Evolutionary conservation across 2,113 vertebrate genomes (phyloP), one percentile per base, ranked within the genome.

Genomic region (Dasyornis broadbenti): DNA sequence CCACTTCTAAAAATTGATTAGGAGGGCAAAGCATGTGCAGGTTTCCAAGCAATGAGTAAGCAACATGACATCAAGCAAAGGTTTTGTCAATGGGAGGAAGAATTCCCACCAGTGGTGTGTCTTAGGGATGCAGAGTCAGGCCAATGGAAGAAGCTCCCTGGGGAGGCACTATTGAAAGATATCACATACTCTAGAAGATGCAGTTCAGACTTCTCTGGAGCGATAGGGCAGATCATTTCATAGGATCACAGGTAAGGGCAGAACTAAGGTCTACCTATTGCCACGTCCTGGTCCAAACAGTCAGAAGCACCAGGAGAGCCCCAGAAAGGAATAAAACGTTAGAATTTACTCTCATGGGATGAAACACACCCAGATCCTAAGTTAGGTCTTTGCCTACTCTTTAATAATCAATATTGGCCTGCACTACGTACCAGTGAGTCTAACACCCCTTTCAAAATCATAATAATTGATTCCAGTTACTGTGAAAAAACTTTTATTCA

Each of bases 41-140:
- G 86, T 94, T 97, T 96, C 89, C 91, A 93, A 93, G 89, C 42
- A 92, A 52, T 97, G 91, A 93, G 64, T 91, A 95, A 97, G 91
- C 60, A 75, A 64, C 47, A 47, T 75, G 76, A 94, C 89, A 92
- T 92, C 86, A 94, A 95, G 76, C 76, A 94, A 95, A 68, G 82
- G 50, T 89, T 91, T 89, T 90, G 60, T 86, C 76, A 91, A 76
- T 44, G n/a, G 44, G 52, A 63, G 81, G 42, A 83, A 89, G 80
- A 95, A 84, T 93, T 91, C 69, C 56, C 52, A 83, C 12, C 0
- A 2, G 77, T 84, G 64, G 86, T 8, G 15, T 78, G 52, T 93
- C 52, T 52, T 60, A 28, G 33, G 52, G 52, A 52, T 78, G 52
- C 35, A 84, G 47, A 92, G 44, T 47, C 72, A 93, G 56, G 66